Percentiles rank a stretch among this genome's conserved stretches.
Conservation (phyloP, 2,113 vertebrate genomes). For the Falco punctatus region DNA sequence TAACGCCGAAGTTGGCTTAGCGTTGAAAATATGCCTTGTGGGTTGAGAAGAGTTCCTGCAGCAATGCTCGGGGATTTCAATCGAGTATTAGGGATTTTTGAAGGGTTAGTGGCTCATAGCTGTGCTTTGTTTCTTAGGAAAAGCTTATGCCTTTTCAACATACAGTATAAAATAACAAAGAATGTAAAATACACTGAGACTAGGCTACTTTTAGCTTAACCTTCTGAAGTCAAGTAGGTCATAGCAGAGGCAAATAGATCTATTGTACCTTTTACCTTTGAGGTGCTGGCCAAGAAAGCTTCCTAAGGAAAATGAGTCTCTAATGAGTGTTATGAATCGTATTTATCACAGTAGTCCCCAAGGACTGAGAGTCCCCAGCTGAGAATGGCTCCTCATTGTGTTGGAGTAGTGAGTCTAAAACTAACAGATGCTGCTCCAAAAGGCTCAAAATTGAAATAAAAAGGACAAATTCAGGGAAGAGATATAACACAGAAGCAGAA, state of each 20-base stretch:
- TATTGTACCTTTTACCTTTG: slow-evolving; percentile 58
- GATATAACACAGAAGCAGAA: background rate
- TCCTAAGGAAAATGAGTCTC: slow-evolving; percentile 54
- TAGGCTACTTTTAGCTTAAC: slow-evolving; percentile 65
- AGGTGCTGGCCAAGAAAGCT: slow-evolving; percentile 55
- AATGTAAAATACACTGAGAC: slow-evolving; percentile 50
- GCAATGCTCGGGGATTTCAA: slow-evolving; percentile 48
- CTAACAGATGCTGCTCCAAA: slow-evolving; percentile 58
- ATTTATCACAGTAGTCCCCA: slow-evolving; percentile 55
- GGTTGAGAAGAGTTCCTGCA: slow-evolving; percentile 58
- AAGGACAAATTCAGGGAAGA: background rate
- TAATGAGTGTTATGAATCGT: slow-evolving; percentile 55
- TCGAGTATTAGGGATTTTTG: slow-evolving; percentile 59
- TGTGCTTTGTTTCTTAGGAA: slow-evolving; percentile 63
- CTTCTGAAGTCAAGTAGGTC: slow-evolving; percentile 60
- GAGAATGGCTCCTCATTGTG: slow-evolving; percentile 59
- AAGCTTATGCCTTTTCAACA: slow-evolving; percentile 60
- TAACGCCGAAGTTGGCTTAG: background rate
- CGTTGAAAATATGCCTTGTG: slow-evolving; percentile 50
- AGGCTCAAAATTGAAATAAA: slow-evolving; percentile 43
- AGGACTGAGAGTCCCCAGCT: slow-evolving; percentile 59
- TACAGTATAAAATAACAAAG: slow-evolving; percentile 57
- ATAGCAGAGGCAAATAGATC: slow-evolving; percentile 49
- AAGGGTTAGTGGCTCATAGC: slow-evolving; percentile 60
- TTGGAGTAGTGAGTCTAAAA: slow-evolving; percentile 52